Conservation (phyloP, 2,888 invertebrate genomes). For the Pammene fasciana region DNA sequence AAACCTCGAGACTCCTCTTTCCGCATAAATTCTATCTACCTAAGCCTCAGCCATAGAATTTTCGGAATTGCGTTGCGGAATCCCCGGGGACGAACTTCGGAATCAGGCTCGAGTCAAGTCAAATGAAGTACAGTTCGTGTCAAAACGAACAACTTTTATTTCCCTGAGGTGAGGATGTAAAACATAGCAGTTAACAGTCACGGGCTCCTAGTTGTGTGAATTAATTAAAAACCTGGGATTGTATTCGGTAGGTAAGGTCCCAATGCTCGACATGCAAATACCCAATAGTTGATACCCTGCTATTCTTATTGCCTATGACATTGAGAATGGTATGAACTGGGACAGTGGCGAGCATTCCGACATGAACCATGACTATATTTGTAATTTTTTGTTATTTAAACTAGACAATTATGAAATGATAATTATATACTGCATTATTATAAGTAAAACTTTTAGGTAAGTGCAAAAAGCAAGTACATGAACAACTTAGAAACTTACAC, state of each 20-base stretch:
- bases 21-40: not conserved
- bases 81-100: not conserved
- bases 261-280: too few species aligned
- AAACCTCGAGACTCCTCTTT: not conserved
- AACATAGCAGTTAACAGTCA: not conserved
- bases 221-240: not conserved
- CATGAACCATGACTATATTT: too few species aligned
- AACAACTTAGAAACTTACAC: too few species aligned
- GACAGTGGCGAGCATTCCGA: too few species aligned
- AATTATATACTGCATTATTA: too few species aligned
- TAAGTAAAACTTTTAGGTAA: too few species aligned
- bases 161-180: slow-evolving; percentile 1
- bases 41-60: not conserved
- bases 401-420: too few species aligned
- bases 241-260: not conserved
- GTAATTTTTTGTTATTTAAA: too few species aligned
- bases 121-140: slow-evolving; percentile 16
- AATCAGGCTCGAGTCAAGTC: not conserved
- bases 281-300: too few species aligned
- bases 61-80: not conserved
- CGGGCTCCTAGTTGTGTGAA: not conserved
- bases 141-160: slow-evolving; percentile 16
- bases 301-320: too few species aligned
- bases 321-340: too few species aligned
- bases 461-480: too few species aligned